These are phyloP conservation scores for Agapornis roseicollis DNA, from an alignment of 2,113 vertebrate species.

Conservation along the genomic window DNA sequence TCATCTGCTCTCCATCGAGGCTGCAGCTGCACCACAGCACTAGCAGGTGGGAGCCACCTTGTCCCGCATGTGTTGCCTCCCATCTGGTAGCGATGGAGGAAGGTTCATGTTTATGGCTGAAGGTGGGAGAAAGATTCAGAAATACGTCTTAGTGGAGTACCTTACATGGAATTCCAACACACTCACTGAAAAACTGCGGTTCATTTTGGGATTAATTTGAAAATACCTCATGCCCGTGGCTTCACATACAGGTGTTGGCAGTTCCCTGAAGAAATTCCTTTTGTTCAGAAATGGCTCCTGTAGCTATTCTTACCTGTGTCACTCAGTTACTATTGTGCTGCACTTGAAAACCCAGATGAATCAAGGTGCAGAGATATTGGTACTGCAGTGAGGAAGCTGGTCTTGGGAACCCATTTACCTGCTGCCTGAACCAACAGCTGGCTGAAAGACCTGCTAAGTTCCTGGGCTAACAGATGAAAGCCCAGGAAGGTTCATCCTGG, in stretches of 20 bases:
- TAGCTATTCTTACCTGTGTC: neutral
- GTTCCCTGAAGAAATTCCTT: neutral
- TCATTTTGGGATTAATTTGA: neutral
- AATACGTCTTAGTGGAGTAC: neutral
- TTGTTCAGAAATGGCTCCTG: neutral
- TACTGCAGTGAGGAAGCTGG: neutral
- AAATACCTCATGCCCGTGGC: neutral
- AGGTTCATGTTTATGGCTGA: neutral
- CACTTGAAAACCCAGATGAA: neutral
- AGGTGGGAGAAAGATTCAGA: neutral
- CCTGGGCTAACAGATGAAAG: neutral
- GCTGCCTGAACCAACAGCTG: neutral
- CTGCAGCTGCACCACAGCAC: neutral
- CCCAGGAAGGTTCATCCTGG: neutral
- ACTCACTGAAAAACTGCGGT: neutral
- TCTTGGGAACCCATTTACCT: neutral
- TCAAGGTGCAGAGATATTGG: neutral
- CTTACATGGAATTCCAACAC: neutral
- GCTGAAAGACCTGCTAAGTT: neutral
- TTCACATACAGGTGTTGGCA: neutral
- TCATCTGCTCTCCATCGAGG: neutral
- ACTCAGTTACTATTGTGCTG: neutral
- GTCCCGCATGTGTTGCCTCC: neutral
- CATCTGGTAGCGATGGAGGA: neutral
- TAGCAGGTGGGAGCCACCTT: conserved; percentile 5